Base-by-base conservation (phyloP, 1,140 invertebrate genomes). In the Platyura marginata region DNA sequence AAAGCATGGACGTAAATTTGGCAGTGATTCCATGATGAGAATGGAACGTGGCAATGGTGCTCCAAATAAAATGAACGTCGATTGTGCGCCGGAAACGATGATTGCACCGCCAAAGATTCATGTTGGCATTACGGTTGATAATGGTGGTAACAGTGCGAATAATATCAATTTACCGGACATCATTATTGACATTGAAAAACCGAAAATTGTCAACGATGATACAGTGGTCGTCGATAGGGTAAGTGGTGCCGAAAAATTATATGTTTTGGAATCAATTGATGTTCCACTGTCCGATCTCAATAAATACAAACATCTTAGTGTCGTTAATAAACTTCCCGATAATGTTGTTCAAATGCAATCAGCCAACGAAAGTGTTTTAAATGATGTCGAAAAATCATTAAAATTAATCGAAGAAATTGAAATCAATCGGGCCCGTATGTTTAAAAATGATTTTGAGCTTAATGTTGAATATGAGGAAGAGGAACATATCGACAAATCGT, bases 151-250 rank as follows among this genome's bases (percentile, higher is more conserved):
- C 13, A 6, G 6, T 8, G 13, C 25, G 25, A 29, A 38, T 18
- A 61, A 61, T 23, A n/a, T n/a, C n/a, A n/a, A n/a, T n/a, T 41
- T 60, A 25, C 58, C 55, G 3, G 58, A 61, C 44, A 61, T 61
- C 19, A 53, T 61, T 1, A 59, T 57, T 39, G 57, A 58, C 47
- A 51, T 58, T 42, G 56, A 57, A 15, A 61, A 59, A 45, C 44
- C 53, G 2, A 46, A 33, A 21, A 3, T 3, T 5, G 18, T 18
- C 11, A 18, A 13, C 18, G 47, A 46, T 35, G 33, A 11, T 21
- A 25, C 40, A 35, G 15, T 19, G 11, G 11, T 10, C 20, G 21
- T 32, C 13, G 34, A 43, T 13, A 10, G 21, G 2, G 22, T 20
- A n/a, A 33, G 21, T 29, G 37, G 22, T 9, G 18, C 44, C 9